Conservation (phyloP, 2,113 vertebrate species). For the Oncorhynchus kisutch region DNA sequence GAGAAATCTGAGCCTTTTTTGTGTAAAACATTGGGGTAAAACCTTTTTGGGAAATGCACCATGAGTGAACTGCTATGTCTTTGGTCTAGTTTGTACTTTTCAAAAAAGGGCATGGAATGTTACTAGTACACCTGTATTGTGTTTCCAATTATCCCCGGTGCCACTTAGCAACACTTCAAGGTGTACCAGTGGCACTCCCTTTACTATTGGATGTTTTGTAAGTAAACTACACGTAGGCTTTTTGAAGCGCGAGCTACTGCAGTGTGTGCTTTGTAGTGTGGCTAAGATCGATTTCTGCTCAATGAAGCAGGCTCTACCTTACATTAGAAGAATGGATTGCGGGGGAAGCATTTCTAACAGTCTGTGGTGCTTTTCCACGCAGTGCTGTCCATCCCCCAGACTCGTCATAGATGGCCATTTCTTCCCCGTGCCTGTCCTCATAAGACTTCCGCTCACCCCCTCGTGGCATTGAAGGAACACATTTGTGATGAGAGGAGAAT, state of each 20-base stretch:
- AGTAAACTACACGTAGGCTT: not conserved
- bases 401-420: slow-evolving; percentile 5
- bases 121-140: too few species aligned
- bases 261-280: slow-evolving; percentile 9
- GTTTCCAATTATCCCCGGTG: too few species aligned
- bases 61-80: too few species aligned
- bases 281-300: slow-evolving; percentile 19
- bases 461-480: not conserved
- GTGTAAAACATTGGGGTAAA: too few species aligned
- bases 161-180: too few species aligned
- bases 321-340: slow-evolving; percentile 21
- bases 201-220: not conserved
- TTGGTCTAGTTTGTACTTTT: too few species aligned
- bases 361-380: not conserved
- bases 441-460: not conserved
- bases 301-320: slow-evolving; percentile 8
- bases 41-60: too few species aligned
- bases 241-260: not conserved
- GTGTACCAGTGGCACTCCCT: not conserved
- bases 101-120: too few species aligned
- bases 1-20: too few species aligned
- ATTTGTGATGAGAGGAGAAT: slow-evolving; percentile 3
- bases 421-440: slow-evolving; percentile 12
- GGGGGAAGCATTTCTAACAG: not conserved
- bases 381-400: slow-evolving; percentile 7